phyloP scores from a whole-genome alignment of 1,140 invertebrate genomes.

The Vanessa tameamea region DNA sequence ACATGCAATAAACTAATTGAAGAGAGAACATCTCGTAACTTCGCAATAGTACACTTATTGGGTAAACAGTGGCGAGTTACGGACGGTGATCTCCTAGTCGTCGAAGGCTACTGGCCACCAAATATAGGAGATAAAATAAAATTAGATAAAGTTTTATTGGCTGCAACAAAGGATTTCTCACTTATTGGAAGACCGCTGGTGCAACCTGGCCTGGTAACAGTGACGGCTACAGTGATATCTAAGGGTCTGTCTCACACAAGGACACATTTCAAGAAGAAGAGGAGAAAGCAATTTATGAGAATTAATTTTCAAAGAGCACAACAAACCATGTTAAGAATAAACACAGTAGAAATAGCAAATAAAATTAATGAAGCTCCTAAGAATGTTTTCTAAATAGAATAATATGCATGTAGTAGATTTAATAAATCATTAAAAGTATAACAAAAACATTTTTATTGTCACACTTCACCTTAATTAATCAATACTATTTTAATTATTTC shows the following conservation, averaged over 20 bases:
- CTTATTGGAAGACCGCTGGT: constrained; percentile 91
- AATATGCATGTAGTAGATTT: constrained; percentile 13
- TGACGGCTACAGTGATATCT: constrained; percentile 94
- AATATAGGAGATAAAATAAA: constrained; percentile 90
- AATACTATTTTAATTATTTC: background rate
- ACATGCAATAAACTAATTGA: constrained; percentile 73
- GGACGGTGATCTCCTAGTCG: constrained; percentile 90
- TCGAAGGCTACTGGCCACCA: constrained; percentile 92
- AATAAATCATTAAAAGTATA: constrained; percentile 12
- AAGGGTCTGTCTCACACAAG: constrained; percentile 93
- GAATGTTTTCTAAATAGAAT: constrained; percentile 55
- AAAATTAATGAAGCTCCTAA: constrained; percentile 66
- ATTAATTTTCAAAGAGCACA: constrained; percentile 87
- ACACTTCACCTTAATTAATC: background rate
- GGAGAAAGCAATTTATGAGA: constrained; percentile 88
- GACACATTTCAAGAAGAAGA: constrained; percentile 87
- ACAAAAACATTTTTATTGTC: constrained; percentile 13
- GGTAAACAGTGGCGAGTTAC: constrained; percentile 95
- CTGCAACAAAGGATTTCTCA: constrained; percentile 92
- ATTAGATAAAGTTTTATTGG: constrained; percentile 92
- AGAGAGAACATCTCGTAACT: constrained; percentile 86
- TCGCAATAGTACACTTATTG: constrained; percentile 91
- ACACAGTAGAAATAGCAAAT: constrained; percentile 81
- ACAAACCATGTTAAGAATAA: constrained; percentile 88
- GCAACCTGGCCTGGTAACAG: constrained; percentile 86